A percentile compares a stretch with the other conserved stretches of the same genome.
phyloP scores from a whole-genome alignment of 2,113 vertebrate genomes.

The Corythoichthys intestinalis region DNA sequence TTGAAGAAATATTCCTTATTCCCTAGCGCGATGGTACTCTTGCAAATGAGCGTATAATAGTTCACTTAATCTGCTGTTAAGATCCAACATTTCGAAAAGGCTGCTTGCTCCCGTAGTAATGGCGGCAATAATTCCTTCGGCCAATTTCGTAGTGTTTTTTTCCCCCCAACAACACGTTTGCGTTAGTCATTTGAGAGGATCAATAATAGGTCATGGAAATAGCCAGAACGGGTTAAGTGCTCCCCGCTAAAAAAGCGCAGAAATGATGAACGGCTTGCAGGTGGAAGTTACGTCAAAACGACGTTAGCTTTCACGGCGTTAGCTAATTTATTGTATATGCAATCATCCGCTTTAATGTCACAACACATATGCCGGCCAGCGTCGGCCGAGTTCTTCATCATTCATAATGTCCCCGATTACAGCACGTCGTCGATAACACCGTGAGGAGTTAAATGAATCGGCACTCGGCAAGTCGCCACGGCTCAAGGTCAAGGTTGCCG shows the following conservation, averaged over 20 bases:
- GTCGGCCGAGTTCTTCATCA: constrained; percentile 66
- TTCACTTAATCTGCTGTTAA: constrained; percentile 17
- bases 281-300: constrained; percentile 27
- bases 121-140: constrained; percentile 22
- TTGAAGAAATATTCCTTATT: not conserved
- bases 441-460: constrained; percentile 74
- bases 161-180: constrained; percentile 39
- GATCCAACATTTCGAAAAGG: constrained; percentile 5
- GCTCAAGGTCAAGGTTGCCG: constrained; percentile 73
- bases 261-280: constrained; percentile 47
- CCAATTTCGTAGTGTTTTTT: constrained; percentile 16
- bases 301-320: constrained; percentile 32
- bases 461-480: constrained; percentile 61
- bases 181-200: constrained; percentile 40
- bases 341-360: not conserved
- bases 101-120: constrained; percentile 14
- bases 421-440: constrained; percentile 74
- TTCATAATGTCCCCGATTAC: constrained; percentile 75
- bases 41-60: constrained; percentile 7
- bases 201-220: constrained; percentile 27
- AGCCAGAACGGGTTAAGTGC: constrained; percentile 49
- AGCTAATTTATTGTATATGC: not conserved
- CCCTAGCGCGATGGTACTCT: not conserved
- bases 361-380: constrained; percentile 41
- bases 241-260: constrained; percentile 15